Conservation (phyloP, 1,140 invertebrate genomes). For the Drosophila obscura region DNA sequence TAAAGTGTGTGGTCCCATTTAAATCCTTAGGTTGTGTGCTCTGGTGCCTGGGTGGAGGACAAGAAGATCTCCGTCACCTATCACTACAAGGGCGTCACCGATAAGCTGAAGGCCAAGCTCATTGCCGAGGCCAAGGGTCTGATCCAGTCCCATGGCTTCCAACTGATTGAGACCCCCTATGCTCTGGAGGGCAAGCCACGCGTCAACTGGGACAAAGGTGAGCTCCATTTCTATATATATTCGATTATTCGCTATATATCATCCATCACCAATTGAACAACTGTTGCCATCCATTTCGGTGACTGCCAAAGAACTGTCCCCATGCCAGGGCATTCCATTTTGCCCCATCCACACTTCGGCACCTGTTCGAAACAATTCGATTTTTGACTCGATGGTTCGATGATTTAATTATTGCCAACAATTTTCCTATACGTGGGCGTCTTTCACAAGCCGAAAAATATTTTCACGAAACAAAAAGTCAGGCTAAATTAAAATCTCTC, state of each 20-base stretch:
- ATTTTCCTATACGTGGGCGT: conserved; percentile 64
- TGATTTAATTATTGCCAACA: conserved; percentile 74
- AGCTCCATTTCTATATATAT: conserved; percentile 28
- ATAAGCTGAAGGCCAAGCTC: conserved; percentile 87
- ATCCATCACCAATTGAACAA: conserved; percentile 43
- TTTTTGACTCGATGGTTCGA: conserved; percentile 65
- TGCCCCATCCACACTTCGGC: conserved; percentile 49
- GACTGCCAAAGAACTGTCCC: conserved; percentile 32
- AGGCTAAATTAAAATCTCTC: conserved; percentile 45
- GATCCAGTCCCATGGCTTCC: conserved; percentile 91
- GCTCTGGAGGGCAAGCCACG: conserved; percentile 94
- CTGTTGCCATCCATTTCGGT: conserved; percentile 64
- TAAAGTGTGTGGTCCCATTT: neutral
- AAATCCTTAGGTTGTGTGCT: conserved; percentile 88
- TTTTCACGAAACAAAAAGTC: conserved; percentile 6
- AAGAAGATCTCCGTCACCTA: conserved; percentile 94
- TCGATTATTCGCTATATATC: conserved; percentile 5
- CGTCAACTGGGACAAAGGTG: conserved; percentile 94
- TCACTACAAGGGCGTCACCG: conserved; percentile 93
- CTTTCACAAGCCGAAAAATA: conserved; percentile 26
- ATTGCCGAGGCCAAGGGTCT: conserved; percentile 88
- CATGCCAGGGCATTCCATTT: conserved; percentile 28
- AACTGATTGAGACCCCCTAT: conserved; percentile 91
- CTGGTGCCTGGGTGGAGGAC: conserved; percentile 96
- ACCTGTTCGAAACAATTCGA: conserved; percentile 79